These are phyloP conservation scores for Mycteria americana DNA, from an alignment of 2,797 vertebrate species.

Conservation along the genomic window DNA sequence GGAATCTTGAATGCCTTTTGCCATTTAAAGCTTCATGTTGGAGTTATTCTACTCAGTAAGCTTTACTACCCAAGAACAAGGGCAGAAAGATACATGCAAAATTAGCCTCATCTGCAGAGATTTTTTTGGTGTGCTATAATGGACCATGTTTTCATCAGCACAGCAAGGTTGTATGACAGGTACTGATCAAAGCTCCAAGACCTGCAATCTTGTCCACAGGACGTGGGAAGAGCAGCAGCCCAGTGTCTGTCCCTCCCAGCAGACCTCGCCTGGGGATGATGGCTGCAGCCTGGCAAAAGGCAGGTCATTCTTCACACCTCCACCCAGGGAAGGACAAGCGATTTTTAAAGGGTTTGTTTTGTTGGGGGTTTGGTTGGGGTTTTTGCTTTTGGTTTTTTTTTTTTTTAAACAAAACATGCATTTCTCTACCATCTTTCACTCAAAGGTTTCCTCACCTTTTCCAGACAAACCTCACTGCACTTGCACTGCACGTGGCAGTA, in stretches of 20 bases:
- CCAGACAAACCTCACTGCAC: background rate
- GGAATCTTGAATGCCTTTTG: background rate
- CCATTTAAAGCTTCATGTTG: background rate
- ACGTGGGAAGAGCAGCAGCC: accelerated
- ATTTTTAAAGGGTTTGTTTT: background rate
- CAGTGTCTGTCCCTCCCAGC: background rate
- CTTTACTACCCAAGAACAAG: background rate
- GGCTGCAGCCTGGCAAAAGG: background rate
- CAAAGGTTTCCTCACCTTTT: background rate
- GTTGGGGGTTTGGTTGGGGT: too few relatives aligned
- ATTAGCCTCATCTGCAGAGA: background rate
- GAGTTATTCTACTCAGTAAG: background rate
- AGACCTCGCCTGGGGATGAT: background rate
- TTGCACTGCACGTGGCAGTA: background rate
- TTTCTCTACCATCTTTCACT: background rate
- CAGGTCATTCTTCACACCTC: background rate
- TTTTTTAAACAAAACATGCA: background rate
- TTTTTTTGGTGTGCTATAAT: background rate
- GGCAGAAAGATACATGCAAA: background rate
- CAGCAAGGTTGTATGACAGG: background rate
- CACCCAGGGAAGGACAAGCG: background rate
- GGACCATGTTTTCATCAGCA: background rate
- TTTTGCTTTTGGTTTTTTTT: background rate
- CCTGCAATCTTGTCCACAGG: background rate
- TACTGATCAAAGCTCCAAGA: background rate